A percentile compares a stretch with the other conserved stretches of the same genome.
phyloP scores from a whole-genome alignment of 2,888 invertebrate species.

The Habroteleia sp. region DNA sequence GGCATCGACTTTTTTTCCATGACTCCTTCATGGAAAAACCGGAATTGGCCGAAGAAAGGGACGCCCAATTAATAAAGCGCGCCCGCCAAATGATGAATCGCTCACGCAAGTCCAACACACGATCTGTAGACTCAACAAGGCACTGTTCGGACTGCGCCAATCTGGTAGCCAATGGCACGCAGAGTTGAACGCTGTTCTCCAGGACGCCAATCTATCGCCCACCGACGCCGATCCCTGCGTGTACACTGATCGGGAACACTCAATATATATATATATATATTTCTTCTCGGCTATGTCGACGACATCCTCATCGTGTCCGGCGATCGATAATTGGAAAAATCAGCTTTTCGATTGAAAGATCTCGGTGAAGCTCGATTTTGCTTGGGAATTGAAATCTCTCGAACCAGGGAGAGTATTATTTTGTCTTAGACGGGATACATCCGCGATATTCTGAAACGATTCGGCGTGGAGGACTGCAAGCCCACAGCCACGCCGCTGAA shows the following conservation, averaged over 20 bases:
- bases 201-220: not conserved
- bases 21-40: not conserved
- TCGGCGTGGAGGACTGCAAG: constrained; percentile 28
- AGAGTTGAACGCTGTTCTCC: not conserved
- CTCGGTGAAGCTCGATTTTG: constrained; percentile 62
- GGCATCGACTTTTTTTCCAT: constrained; percentile 47
- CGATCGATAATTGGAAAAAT: not conserved
- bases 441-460: constrained; percentile 42
- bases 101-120: too few relatives aligned
- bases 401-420: not conserved
- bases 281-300: constrained; percentile 2
- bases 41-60: too few relatives aligned
- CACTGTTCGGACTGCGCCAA: not conserved
- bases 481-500: too few relatives aligned
- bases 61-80: too few relatives aligned
- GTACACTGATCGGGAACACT: not conserved
- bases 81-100: too few relatives aligned
- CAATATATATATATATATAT: too few relatives aligned
- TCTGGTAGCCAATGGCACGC: not conserved
- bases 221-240: constrained; percentile 1
- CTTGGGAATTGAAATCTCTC: constrained; percentile 65
- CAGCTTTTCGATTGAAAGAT: constrained; percentile 60
- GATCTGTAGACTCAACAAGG: too few relatives aligned
- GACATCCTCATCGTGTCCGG: constrained; percentile 18
- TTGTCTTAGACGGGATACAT: constrained; percentile 38